These are phyloP conservation scores for Itoplectis maculator DNA, from an alignment of 2,888 invertebrate genomes.

Conservation along the genomic window DNA sequence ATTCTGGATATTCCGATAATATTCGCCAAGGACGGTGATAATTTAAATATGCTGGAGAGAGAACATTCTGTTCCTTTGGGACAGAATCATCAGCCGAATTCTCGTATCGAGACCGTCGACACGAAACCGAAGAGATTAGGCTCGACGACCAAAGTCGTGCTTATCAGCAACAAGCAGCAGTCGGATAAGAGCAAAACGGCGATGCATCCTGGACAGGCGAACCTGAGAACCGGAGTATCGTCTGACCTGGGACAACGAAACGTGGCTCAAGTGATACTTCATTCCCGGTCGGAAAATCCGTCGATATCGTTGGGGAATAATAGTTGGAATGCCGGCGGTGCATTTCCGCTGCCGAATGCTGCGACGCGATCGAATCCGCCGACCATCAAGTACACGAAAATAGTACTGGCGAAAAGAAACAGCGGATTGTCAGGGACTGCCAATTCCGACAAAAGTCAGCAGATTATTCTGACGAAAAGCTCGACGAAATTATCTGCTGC, in stretches of 20 bases:
- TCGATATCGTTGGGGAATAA: slow-evolving; percentile 46
- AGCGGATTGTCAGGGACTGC: slow-evolving; percentile 62
- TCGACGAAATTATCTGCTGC: slow-evolving; percentile 69
- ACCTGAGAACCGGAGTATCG: slow-evolving; percentile 54
- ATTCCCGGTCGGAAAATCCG: slow-evolving; percentile 64
- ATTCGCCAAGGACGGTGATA: slow-evolving; percentile 88
- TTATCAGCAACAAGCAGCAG: slow-evolving; percentile 80
- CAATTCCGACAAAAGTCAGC: slow-evolving; percentile 73
- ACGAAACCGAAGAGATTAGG: slow-evolving; percentile 69
- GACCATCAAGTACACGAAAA: slow-evolving; percentile 85
- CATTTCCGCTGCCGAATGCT: slow-evolving; percentile 66
- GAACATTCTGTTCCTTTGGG: slow-evolving; percentile 65
- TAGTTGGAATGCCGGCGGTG: slow-evolving; percentile 46
- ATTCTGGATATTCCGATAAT: slow-evolving; percentile 89
- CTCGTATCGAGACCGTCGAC: slow-evolving; percentile 35
- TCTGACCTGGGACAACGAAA: slow-evolving; percentile 39
- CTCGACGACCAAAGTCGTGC: slow-evolving; percentile 78
- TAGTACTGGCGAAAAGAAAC: slow-evolving; percentile 85
- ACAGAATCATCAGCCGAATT: slow-evolving; percentile 64
- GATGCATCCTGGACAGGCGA: slow-evolving; percentile 67
- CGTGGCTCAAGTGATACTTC: slow-evolving; percentile 66
- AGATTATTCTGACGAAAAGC: slow-evolving; percentile 77
- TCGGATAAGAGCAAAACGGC: slow-evolving; percentile 70
- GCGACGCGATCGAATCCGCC: slow-evolving; percentile 72
- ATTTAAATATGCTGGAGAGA: slow-evolving; percentile 77